Base-by-base conservation (phyloP, 2,797 vertebrate species). In the Rhinichthys osculus region DNA sequence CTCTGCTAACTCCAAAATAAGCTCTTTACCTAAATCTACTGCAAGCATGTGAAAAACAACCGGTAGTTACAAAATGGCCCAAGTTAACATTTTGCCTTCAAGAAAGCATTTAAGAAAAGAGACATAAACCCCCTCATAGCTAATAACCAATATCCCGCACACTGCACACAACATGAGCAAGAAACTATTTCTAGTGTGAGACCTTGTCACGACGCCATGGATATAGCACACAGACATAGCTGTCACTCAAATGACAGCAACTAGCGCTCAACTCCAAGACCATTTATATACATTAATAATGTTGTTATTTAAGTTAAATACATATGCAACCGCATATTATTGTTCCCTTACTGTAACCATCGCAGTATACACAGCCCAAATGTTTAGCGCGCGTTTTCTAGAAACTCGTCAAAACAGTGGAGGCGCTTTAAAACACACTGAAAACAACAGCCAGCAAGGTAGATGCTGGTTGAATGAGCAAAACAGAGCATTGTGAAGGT, bases 181-280 rank as follows among this genome's bases (percentile, higher is more conserved):
- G 81, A 57, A 82, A 89, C 88, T 91, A 91, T 90, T 91, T 91
- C 89, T 89, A 89, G 81, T 86, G 78, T 40, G 74, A 66, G 35
- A 72, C 50, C 84, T 52, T 73, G 90, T 86, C 72, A 90, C 86
- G 89, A 91, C 74, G 89, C 85, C 81, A 21, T 54, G 62, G 40
- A 62, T 74, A 88, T 89, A 92, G 91, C 67, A 86, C 85, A 91
- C 89, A 91, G 90, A 86, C 90, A 90, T 93, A 92, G 92, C 93
- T 95, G 94, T 94, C 92, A 93, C 92, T 92, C 90, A 82, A 87
- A 67, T 14, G 72, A 80, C 66, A 87, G 77, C 86, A 47, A 71
- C 89, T 91, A 90, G 14, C 5, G 50, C 47, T 66, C 21, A 42
- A 47, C 52, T 70, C n/a, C 33, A 42, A 78, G 74, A 40, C 3